phyloP scores from a whole-genome alignment of 2,113 vertebrate genomes.

The Sturnira hondurensis region DNA sequence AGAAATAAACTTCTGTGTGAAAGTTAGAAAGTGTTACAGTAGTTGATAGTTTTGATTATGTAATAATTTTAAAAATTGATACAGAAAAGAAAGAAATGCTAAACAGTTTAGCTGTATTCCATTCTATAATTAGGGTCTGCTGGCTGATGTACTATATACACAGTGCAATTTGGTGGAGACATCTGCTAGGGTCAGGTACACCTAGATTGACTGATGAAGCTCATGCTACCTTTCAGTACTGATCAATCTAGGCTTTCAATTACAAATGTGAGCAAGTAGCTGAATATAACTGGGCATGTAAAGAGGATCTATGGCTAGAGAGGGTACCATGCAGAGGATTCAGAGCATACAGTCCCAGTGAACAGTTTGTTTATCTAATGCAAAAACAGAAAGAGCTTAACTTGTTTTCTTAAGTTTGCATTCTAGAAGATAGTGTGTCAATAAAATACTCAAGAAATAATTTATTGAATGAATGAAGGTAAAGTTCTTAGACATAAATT shows the following conservation, averaged over 20 bases:
- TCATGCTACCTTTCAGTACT: not conserved
- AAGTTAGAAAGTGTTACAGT: not conserved
- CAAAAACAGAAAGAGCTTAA: not conserved
- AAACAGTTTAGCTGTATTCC: not conserved
- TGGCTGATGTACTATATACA: rapidly evolving
- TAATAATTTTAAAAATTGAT: not conserved
- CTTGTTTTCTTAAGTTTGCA: not conserved
- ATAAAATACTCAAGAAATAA: not conserved
- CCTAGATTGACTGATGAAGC: not conserved
- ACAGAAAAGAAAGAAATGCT: not conserved
- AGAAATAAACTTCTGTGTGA: not conserved
- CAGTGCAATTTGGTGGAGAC: not conserved
- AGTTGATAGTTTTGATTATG: not conserved
- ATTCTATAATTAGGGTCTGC: not conserved
- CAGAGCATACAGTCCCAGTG: not conserved
- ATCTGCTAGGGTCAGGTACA: too few relatives aligned
- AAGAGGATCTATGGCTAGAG: not conserved
- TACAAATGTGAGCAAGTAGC: not conserved
- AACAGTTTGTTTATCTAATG: not conserved
- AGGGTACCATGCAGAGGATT: not conserved
- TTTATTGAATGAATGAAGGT: not conserved
- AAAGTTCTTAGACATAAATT: not conserved
- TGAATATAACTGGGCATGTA: not conserved
- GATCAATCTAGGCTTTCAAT: not conserved
- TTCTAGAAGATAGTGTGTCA: not conserved